Evolutionary conservation across 2,797 vertebrate species (phyloP).

Genomic region (Calcarius lapponicus): DNA sequence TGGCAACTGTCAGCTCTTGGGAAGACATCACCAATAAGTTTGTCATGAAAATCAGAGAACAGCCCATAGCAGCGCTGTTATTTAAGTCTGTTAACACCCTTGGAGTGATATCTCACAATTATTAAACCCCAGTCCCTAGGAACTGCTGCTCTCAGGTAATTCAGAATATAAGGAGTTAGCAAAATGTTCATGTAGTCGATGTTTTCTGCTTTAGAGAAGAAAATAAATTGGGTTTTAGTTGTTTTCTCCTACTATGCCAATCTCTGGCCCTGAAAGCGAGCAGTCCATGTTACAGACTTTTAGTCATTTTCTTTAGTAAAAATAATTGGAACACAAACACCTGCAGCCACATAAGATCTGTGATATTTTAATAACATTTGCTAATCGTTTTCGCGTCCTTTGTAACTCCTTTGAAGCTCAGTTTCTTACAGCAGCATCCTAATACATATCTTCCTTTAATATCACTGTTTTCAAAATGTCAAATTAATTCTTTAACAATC

Average conservation of each 20-base stretch:
- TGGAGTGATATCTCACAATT: not conserved
- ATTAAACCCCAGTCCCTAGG: not conserved
- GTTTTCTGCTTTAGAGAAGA: not conserved
- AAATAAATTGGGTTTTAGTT: not conserved
- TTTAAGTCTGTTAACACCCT: not conserved
- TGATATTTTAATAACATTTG: not conserved
- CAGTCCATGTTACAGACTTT: not conserved
- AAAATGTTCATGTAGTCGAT: not conserved
- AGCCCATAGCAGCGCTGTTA: not conserved
- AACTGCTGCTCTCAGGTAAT: not conserved
- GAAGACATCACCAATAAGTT: not conserved
- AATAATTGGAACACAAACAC: not conserved
- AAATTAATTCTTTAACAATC: not conserved
- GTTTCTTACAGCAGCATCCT: not conserved
- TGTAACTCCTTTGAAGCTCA: not conserved
- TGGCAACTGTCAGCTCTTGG: not conserved
- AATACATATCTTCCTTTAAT: not conserved
- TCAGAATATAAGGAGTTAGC: not conserved
- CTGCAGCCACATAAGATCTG: not conserved
- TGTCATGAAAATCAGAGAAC: not conserved
- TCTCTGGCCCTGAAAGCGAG: not conserved
- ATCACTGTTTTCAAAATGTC: not conserved
- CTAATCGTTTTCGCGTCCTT: not conserved
- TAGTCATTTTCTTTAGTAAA: not conserved
- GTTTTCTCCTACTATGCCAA: not conserved